Evolutionary conservation across 2,113 vertebrate species (phyloP), one percentile per base, ranked within the genome.

Genomic region (Gymnogyps californianus): DNA sequence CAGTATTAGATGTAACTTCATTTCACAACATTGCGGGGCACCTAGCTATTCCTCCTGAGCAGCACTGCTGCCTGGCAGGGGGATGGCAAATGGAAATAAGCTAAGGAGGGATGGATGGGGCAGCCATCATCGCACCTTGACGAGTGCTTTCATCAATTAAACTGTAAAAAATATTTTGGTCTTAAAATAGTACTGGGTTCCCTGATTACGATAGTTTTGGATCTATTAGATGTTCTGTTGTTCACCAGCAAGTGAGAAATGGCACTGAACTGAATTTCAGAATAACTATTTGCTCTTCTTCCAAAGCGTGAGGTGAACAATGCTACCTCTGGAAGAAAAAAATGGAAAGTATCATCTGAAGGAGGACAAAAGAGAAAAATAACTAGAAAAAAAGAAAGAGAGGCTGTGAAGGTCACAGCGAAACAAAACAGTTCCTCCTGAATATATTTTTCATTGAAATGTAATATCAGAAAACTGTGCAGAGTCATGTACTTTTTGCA

Each of bases 401-500:
- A 82, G 32, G 72, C 57, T 78, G 51, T 96, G 97, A 98, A 98
- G 97, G 95, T 98, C 97, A 97, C 66, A 87, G 80, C 2, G 13
- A 97, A 97, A 93, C 83, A 92, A 96, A 97, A 94, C 77, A 96
- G 80, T 94, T 93, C 83, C 85, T 83, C 86, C 24, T 81, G 69
- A 97, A 97, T 93, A 42, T 87, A 96, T 89, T 98, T 97, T 93
- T 76, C 94, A 97, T 59, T 88, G 84, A 98, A 98, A 97, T 8
- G 16, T 77, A 98, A 77, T 95, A 93, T 31, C 90, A 87, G 87
- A 90, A 97, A 97, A 96, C 95, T 65, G 34, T 87, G 97, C 95
- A 95, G 94, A 91, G 94, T 93, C 97, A 96, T 96, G 95, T 94
- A 91, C 80, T 98, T 98, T 97, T 98, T 98, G 97, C 79, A 97